These are phyloP conservation scores for Eutrigla gurnardus DNA, from an alignment of 2,797 vertebrate species.

Conservation along the genomic window DNA sequence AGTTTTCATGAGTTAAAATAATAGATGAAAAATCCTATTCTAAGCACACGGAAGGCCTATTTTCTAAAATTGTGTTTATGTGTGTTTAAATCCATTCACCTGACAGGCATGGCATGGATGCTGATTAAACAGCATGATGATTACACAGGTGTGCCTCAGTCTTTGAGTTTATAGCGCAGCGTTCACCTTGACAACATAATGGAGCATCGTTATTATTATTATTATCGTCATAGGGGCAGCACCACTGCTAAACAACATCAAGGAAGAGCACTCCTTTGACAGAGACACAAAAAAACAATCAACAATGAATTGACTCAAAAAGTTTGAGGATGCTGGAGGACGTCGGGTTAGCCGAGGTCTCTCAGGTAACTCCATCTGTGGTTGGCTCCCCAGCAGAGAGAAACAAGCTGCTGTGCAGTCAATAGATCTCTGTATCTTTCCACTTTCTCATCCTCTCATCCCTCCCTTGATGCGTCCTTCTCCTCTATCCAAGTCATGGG, in stretches of 20 bases:
- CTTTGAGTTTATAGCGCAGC: neutral
- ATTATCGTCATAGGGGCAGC: neutral
- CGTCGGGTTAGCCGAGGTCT: slow-evolving; percentile 41
- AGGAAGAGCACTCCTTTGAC: slow-evolving; percentile 9
- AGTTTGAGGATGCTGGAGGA: slow-evolving; percentile 21
- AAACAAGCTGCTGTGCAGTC: slow-evolving; percentile 58
- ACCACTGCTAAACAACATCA: neutral
- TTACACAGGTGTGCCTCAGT: neutral
- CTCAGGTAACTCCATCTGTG: slow-evolving; percentile 36
- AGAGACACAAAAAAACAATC: slow-evolving; percentile 40
- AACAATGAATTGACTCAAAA: slow-evolving; percentile 23
- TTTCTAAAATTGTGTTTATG: neutral
- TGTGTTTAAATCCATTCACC: neutral
- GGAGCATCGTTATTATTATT: no score
- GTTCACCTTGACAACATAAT: neutral
- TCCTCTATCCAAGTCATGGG: slow-evolving; percentile 50
- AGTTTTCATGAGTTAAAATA: neutral
- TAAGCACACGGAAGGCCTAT: neutral
- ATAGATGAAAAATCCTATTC: neutral
- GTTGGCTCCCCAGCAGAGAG: slow-evolving; percentile 57
- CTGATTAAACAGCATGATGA: slow-evolving; percentile 1
- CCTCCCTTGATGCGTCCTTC: slow-evolving; percentile 37
- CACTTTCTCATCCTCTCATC: slow-evolving; percentile 66
- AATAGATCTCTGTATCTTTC: slow-evolving; percentile 54
- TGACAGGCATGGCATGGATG: neutral